Conservation (phyloP, 2,888 invertebrate species). For the Carabus problematicus region DNA sequence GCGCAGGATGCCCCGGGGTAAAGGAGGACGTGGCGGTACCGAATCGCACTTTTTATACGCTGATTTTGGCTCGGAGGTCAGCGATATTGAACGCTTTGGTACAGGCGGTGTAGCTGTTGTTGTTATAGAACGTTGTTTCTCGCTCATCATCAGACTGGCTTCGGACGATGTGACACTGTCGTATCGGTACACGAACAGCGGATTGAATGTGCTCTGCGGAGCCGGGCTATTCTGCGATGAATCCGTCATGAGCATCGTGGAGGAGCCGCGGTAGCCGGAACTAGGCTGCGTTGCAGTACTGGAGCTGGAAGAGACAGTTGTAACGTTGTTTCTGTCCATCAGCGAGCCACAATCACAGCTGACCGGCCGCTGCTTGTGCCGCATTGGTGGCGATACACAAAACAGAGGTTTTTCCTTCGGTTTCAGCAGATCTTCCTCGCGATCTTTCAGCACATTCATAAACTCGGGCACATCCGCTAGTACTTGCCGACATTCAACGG, state of each 20-base stretch:
- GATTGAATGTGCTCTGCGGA: constrained; percentile 68
- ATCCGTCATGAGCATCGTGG: constrained; percentile 81
- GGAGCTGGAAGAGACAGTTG: constrained; percentile 70
- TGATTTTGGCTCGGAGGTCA: constrained; percentile 62
- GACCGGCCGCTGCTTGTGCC: constrained; percentile 63
- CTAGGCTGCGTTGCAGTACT: constrained; percentile 82
- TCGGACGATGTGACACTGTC: constrained; percentile 78
- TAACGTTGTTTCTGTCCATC: constrained; percentile 62
- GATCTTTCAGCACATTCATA: constrained; percentile 68
- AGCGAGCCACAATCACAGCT: constrained; percentile 65
- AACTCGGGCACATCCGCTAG: constrained; percentile 83
- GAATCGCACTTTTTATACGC: constrained; percentile 60
- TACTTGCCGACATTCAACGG: constrained; percentile 81
- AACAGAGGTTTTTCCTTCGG: constrained; percentile 64
- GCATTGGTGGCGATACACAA: constrained; percentile 63
- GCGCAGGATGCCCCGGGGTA: constrained; percentile 76
- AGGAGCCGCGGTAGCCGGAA: constrained; percentile 86
- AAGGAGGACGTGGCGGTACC: constrained; percentile 73
- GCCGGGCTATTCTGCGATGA: constrained; percentile 74
- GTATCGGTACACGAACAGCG: constrained; percentile 82
- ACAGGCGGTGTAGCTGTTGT: constrained; percentile 64
- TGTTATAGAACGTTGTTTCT: constrained; percentile 60
- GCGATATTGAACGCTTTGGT: constrained; percentile 73
- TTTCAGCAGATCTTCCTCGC: constrained; percentile 58
- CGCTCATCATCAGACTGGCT: constrained; percentile 69